These are phyloP conservation scores for Stictocephala bisonia DNA, from an alignment of 2,888 invertebrate species.

Conservation along the genomic window DNA sequence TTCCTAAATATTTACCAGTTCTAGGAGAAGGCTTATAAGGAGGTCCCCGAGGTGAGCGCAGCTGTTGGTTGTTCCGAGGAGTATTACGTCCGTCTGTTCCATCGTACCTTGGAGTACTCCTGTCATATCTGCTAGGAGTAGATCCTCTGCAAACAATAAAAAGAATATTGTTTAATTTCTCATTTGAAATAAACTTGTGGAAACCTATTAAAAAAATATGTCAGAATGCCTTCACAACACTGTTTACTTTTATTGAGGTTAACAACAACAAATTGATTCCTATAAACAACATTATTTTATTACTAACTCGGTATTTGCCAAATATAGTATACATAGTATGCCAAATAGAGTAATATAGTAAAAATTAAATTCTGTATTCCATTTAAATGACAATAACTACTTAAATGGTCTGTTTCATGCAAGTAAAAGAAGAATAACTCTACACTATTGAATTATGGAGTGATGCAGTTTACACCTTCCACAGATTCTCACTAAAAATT, in stretches of 20 bases:
- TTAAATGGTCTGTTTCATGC: too few species aligned
- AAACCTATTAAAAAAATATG: background rate
- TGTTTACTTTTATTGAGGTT: too few species aligned
- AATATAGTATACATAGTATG: too few species aligned
- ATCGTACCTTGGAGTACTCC: slow-evolving; percentile 36
- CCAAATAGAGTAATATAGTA: too few species aligned
- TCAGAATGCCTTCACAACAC: background rate
- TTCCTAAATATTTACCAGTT: slow-evolving; percentile 15
- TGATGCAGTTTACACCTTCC: too few species aligned
- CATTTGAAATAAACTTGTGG: background rate
- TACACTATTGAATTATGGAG: too few species aligned
- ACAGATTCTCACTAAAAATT: too few species aligned
- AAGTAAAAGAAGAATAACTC: too few species aligned
- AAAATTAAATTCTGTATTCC: too few species aligned
- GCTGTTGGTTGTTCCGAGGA: slow-evolving; percentile 33
- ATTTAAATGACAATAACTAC: too few species aligned
- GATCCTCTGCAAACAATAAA: slow-evolving; percentile 31
- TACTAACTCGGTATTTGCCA: too few species aligned
- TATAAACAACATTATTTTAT: background rate
- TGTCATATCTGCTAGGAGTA: slow-evolving; percentile 30
- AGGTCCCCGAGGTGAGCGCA: slow-evolving; percentile 30
- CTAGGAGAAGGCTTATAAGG: slow-evolving; percentile 43
- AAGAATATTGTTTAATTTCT: background rate
- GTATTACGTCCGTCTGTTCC: slow-evolving; percentile 29
- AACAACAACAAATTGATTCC: too few species aligned